Evolutionary conservation across 2,797 vertebrate genomes (phyloP).

Genomic region (Apodemus agrarius): DNA sequence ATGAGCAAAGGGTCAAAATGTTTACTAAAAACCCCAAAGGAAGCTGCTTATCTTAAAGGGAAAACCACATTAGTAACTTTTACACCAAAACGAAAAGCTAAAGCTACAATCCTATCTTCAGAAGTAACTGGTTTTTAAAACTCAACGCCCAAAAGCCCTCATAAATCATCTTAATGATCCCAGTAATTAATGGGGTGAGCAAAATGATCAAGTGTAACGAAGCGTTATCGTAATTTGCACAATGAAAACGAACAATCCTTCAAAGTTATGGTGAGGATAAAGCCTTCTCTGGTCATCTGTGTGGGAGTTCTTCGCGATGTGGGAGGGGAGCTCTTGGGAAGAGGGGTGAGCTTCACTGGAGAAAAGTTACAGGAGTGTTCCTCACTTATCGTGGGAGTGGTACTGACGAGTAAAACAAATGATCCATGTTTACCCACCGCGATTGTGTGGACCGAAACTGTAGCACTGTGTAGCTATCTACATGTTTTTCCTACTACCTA

Average conservation of each 20-base stretch:
- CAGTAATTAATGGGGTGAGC: constrained; percentile 35
- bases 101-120: constrained; percentile 45
- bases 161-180: constrained; percentile 19
- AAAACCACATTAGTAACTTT: constrained; percentile 24
- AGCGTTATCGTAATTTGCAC: constrained; percentile 58
- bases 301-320: not conserved
- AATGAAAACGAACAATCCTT: constrained; percentile 58
- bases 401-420: constrained; percentile 61
- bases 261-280: constrained; percentile 16
- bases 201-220: constrained; percentile 13
- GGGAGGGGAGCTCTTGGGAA: not conserved
- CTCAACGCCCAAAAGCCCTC: constrained; percentile 17
- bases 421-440: constrained; percentile 69
- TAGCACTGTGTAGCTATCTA: not conserved
- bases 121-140: constrained; percentile 55
- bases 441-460: not conserved
- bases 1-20: not conserved
- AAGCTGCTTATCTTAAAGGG: not conserved
- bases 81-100: constrained; percentile 14
- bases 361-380: constrained; percentile 46
- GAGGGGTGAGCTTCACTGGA: not conserved
- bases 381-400: constrained; percentile 62
- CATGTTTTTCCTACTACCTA: not conserved
- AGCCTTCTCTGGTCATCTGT: not conserved
- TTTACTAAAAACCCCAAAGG: constrained; percentile 58